These are phyloP conservation scores for Ceratothoa steindachneri DNA, from an alignment of 2,888 invertebrate species.

Conservation along the genomic window DNA sequence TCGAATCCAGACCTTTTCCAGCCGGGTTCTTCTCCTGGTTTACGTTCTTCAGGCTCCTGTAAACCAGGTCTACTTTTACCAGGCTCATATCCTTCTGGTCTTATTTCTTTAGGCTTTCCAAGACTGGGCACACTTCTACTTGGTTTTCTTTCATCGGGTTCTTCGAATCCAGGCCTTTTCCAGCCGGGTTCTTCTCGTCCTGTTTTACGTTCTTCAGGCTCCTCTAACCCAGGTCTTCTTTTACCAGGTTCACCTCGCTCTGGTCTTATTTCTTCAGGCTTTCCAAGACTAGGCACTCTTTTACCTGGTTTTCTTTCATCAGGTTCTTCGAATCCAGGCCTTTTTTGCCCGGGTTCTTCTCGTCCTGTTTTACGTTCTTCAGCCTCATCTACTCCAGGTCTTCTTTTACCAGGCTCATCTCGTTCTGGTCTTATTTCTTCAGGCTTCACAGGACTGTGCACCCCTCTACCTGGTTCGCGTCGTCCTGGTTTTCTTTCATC, in stretches of 20 bases:
- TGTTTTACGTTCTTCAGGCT: neutral
- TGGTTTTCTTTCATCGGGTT: neutral
- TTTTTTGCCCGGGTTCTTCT: neutral
- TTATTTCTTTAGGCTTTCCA: neutral
- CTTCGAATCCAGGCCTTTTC: neutral
- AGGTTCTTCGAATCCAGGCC: neutral
- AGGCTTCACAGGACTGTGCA: no score
- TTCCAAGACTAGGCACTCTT: neutral
- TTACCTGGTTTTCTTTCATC: neutral
- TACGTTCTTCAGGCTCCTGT: neutral
- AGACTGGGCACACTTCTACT: neutral
- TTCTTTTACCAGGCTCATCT: neutral
- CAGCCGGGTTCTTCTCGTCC: neutral
- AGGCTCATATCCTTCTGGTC: neutral
- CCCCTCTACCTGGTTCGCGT: neutral
- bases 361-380: no score
- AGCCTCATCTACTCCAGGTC: neutral
- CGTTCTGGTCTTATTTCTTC: neutral
- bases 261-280: neutral
- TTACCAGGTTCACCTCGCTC: neutral
- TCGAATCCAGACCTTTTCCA: neutral
- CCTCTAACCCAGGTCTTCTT: neutral
- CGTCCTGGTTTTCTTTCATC: neutral
- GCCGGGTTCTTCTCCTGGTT: neutral
- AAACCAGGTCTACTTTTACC: neutral